phyloP scores from a whole-genome alignment of 2,113 vertebrate genomes.

The Prietella phreatophila region DNA sequence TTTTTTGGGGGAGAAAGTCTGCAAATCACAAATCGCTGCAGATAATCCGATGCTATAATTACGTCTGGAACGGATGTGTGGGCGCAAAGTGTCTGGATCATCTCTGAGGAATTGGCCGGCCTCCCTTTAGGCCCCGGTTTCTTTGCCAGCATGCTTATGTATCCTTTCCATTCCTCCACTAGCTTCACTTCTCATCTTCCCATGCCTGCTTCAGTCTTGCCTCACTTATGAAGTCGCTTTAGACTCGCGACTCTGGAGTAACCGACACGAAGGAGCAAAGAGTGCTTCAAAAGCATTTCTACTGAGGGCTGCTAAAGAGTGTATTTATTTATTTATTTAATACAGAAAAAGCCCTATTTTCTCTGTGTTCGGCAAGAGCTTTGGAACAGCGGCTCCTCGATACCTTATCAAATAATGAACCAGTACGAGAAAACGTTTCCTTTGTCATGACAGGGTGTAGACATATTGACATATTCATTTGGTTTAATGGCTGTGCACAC shows the following conservation, averaged over 20 bases:
- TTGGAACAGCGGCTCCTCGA: slow-evolving; percentile 39
- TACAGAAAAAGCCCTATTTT: slow-evolving; percentile 4
- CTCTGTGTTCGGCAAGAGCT: slow-evolving; percentile 27
- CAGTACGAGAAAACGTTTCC: slow-evolving; percentile 42
- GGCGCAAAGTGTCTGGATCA: slow-evolving; percentile 18
- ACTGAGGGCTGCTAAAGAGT: neutral
- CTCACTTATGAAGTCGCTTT: slow-evolving; percentile 59
- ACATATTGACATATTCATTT: slow-evolving; percentile 33
- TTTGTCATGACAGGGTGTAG: slow-evolving; percentile 36
- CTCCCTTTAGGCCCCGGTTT: slow-evolving; percentile 41
- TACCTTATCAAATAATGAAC: slow-evolving; percentile 48
- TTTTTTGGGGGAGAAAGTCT: neutral
- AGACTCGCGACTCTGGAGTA: slow-evolving; percentile 38
- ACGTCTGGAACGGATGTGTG: slow-evolving; percentile 16
- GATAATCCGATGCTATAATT: slow-evolving; percentile 42
- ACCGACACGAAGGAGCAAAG: slow-evolving; percentile 37
- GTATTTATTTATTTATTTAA: neutral
- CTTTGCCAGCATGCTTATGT: slow-evolving; percentile 24
- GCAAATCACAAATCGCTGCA: slow-evolving; percentile 17
- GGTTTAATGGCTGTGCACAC: neutral
- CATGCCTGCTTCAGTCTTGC: slow-evolving; percentile 53
- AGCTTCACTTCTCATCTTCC: slow-evolving; percentile 48
- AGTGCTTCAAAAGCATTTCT: slow-evolving; percentile 29
- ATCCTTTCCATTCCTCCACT: slow-evolving; percentile 33
- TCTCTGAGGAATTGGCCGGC: neutral